Percentiles rank a stretch among this genome's conserved stretches.
Evolutionary conservation across 2,888 invertebrate species (phyloP).

Genomic region (Ennomos erosarius): DNA sequence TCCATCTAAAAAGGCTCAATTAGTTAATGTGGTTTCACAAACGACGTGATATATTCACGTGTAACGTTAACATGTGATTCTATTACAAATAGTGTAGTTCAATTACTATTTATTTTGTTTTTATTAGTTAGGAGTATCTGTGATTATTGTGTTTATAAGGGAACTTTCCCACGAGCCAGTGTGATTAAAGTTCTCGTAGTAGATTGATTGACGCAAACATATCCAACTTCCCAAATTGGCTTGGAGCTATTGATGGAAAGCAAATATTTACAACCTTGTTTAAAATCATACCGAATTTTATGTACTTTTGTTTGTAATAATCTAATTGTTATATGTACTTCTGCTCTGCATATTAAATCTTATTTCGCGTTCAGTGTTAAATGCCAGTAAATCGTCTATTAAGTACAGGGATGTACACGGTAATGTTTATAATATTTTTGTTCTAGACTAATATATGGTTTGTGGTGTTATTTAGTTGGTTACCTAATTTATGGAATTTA

Average conservation of each 20-base stretch:
- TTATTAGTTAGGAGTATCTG: conserved; percentile 34
- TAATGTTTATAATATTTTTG: conserved; percentile 15
- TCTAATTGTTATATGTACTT: too few relatives aligned
- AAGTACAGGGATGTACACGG: background rate
- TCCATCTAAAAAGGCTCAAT: conserved; percentile 43
- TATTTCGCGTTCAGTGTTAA: too few relatives aligned
- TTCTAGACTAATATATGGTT: conserved; percentile 11
- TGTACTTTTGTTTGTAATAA: too few relatives aligned
- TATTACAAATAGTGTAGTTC: conserved; percentile 18
- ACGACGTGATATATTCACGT: conserved; percentile 25
- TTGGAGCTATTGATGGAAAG: too few relatives aligned
- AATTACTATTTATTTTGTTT: conserved; percentile 30
- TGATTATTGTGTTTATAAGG: conserved; percentile 33
- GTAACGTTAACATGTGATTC: too few relatives aligned
- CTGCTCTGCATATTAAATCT: too few relatives aligned
- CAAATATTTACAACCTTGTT: too few relatives aligned
- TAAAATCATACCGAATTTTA: too few relatives aligned
- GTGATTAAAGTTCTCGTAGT: conserved; percentile 3
- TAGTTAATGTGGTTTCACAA: conserved; percentile 25
- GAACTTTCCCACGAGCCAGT: conserved; percentile 34
- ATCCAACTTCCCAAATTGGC: too few relatives aligned
- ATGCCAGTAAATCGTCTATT: too few relatives aligned
- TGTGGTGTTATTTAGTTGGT: conserved; percentile 24
- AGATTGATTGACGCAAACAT: too few relatives aligned
- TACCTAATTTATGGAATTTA: conserved; percentile 28